Base-by-base conservation (phyloP, 1,140 invertebrate species). In the Orchesella cincta region DNA sequence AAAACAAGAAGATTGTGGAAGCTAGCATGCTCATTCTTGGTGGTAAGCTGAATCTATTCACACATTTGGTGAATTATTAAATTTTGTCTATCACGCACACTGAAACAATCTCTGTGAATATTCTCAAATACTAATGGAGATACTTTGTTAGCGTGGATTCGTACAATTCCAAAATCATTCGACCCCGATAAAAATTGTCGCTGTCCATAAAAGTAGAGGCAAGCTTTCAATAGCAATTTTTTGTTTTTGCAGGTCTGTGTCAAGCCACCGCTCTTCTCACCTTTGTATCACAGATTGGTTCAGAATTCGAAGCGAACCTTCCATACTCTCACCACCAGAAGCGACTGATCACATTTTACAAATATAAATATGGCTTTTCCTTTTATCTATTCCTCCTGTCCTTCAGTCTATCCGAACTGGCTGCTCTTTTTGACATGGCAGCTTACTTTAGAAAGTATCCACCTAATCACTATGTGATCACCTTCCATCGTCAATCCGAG, bases 361-460 rank as follows among this genome's bases (percentile, higher is more conserved):
- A 76, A 26, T 82, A 82, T 73, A 82, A 82, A 67, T 82, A 82
- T 54, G 81, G 81, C 39, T 80, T 79, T 39, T 82, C 81, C 34
- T 82, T 82, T 51, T 82, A 82, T 57, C 75, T 82, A 16, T 82
- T 82, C 74, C 78, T 82, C 28, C 75, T 82, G 16, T 80, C 79
- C 20, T 82, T 82, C 73, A 73, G 73, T 33, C 76, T 82, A 16
- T 82, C 81, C 23, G 81, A 82, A 62, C 64, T 82, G 28, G 81
- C 79, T 18, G 81, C 81, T 34, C 64, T 82, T 16, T 82, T 82
- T 36, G 79, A 82, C 75, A 80, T 82, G 79, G 77, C 79, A n/a
- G 81, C 81, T 0, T 82, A 80, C 73, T 82, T 82, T 46, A n/a
- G 81, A 14, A 82, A 82, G 67, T 82, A 77, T 62, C 81, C 81